phyloP scores from a whole-genome alignment of 1,140 invertebrate species.

The Psilanteris sp. region DNA sequence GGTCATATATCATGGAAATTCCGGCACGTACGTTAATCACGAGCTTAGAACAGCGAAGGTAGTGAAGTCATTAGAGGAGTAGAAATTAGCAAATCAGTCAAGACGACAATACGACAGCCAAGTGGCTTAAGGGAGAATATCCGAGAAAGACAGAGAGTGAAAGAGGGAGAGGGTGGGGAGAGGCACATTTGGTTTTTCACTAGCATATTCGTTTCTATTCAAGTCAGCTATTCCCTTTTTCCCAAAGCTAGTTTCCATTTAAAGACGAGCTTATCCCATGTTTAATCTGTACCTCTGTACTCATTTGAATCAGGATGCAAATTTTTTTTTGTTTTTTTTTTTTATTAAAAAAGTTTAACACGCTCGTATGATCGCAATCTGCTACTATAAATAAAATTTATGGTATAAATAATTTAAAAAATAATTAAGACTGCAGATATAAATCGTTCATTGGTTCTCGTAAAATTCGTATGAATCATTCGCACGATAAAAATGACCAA shows the following conservation, averaged over 20 bases:
- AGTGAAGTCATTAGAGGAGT: constrained; percentile 52
- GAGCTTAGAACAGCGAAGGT: constrained; percentile 25
- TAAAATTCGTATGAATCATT: too few species aligned
- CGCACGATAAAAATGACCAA: too few species aligned
- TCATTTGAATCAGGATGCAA: constrained; percentile 31
- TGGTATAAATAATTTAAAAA: too few species aligned
- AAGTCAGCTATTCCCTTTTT: constrained; percentile 32
- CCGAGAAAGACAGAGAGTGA: constrained; percentile 1
- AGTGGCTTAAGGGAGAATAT: constrained; percentile 13
- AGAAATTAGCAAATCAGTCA: constrained; percentile 63
- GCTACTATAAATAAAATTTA: too few species aligned
- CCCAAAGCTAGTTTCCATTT: constrained; percentile 51
- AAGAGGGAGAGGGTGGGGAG: too few species aligned
- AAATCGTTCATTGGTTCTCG: too few species aligned
- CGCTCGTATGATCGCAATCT: too few species aligned
- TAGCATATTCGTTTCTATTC: constrained; percentile 41
- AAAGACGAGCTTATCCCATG: constrained; percentile 36
- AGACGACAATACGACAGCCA: constrained; percentile 53
- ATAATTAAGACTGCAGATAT: too few species aligned
- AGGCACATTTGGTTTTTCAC: constrained; percentile 17
- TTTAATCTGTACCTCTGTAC: constrained; percentile 32
- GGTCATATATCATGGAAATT: constrained; percentile 56
- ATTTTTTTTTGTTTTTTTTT: too few species aligned
- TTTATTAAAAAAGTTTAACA: constrained; percentile 4
- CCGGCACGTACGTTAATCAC: constrained; percentile 59